These are phyloP conservation scores for Brachyrhaphis roseni DNA, from an alignment of 2,797 vertebrate species.

Conservation along the genomic window DNA sequence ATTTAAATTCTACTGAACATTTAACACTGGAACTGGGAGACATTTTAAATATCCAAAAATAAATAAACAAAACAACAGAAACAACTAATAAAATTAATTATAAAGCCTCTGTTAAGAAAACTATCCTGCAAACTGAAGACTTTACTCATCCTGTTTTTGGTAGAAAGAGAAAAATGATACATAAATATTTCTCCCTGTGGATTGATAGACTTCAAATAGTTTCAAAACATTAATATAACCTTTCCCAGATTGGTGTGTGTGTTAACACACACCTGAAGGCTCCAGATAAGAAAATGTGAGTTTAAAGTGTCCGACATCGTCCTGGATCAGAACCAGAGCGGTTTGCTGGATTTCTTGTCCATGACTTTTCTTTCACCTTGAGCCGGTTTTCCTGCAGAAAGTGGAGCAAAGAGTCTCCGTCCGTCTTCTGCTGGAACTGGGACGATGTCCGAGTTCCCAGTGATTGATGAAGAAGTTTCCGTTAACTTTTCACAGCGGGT, in stretches of 20 bases:
- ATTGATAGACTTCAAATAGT: neutral
- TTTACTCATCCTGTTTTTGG: no score
- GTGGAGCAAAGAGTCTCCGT: neutral
- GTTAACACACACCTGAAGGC: neutral
- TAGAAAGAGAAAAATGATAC: no score
- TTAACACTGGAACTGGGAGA: no score
- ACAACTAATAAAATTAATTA: no score
- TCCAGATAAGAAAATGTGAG: neutral
- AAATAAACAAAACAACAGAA: no score
- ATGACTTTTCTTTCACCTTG: conserved; percentile 1
- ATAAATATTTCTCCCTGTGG: neutral
- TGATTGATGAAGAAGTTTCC: conserved; percentile 55
- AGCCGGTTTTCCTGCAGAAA: neutral
- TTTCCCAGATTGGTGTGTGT: neutral
- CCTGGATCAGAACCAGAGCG: neutral
- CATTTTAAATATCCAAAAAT: no score
- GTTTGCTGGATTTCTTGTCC: neutral
- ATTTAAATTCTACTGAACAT: no score
- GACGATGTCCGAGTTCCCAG: conserved; percentile 20
- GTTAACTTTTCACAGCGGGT: conserved; percentile 36
- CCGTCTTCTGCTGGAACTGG: conserved; percentile 43
- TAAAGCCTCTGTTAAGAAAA: no score
- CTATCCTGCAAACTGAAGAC: no score
- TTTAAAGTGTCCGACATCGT: neutral
- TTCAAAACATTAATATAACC: neutral